Evolutionary conservation across 2,113 vertebrate species (phyloP).

Genomic region (Colius striatus): DNA sequence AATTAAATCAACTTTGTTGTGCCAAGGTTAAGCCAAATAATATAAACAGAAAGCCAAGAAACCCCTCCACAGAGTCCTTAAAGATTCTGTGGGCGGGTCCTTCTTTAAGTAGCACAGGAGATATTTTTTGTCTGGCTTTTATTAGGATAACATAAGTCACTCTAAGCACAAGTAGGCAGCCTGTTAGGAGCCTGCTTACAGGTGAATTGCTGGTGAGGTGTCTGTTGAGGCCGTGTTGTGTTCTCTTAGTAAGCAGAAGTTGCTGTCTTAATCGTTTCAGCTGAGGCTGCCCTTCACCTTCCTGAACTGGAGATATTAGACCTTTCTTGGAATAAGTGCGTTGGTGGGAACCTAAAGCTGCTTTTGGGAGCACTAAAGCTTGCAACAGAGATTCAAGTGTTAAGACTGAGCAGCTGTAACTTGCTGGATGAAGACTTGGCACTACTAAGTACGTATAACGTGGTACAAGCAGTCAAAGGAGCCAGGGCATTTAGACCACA

Average conservation of each 20-base stretch:
- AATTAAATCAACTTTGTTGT: background rate
- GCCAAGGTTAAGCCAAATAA: background rate
- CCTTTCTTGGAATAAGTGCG: conserved; percentile 91
- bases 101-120: background rate
- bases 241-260: conserved; percentile 60
- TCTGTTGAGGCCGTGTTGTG: conserved; percentile 20
- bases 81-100: background rate
- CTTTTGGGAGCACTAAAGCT: conserved; percentile 81
- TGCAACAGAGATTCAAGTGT: conserved; percentile 74
- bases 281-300: conserved; percentile 78
- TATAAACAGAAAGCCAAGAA: background rate
- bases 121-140: background rate
- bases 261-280: conserved; percentile 75
- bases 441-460: conserved; percentile 79
- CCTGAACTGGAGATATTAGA: conserved; percentile 80
- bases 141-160: background rate
- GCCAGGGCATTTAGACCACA: background rate
- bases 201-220: conserved; percentile 45
- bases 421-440: conserved; percentile 82
- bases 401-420: conserved; percentile 89
- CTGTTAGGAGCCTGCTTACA: background rate
- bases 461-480: background rate
- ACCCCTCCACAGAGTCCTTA: background rate
- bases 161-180: background rate
- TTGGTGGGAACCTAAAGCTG: conserved; percentile 83